phyloP scores from a whole-genome alignment of 2,888 invertebrate species.

The Eupithecia pulchellata region DNA sequence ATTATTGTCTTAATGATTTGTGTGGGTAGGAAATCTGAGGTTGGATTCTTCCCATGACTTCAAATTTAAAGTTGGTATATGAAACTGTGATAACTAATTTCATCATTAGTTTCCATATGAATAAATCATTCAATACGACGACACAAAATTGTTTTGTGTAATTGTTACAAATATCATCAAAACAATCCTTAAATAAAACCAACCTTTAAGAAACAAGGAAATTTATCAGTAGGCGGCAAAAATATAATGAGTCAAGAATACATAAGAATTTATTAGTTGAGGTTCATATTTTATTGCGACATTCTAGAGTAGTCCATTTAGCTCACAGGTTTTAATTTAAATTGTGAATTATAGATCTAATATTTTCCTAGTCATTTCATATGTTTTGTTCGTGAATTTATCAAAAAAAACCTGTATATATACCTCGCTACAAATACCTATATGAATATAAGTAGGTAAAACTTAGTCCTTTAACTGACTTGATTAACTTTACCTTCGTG shows the following conservation, averaged over 20 bases:
- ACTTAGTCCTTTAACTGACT: not conserved
- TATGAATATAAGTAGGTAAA: not conserved
- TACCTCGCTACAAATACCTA: not conserved
- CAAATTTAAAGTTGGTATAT: not conserved
- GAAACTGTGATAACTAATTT: not conserved
- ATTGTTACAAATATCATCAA: not conserved
- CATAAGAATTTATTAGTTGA: too few species aligned
- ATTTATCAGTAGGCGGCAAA: too few species aligned
- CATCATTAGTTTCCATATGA: not conserved
- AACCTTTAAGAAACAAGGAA: too few species aligned
- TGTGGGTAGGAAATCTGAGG: not conserved
- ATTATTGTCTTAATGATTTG: slow-evolving; percentile 35
- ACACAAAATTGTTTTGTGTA: not conserved
- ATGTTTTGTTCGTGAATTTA: too few species aligned
- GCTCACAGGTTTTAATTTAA: too few species aligned
- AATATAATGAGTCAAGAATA: too few species aligned
- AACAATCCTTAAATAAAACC: too few species aligned
- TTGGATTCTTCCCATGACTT: not conserved
- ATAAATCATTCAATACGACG: not conserved
- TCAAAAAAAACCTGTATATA: too few species aligned
- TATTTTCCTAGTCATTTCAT: too few species aligned
- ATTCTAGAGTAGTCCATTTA: too few species aligned
- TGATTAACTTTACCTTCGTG: not conserved
- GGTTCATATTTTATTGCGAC: too few species aligned
- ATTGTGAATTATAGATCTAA: too few species aligned